Base-by-base conservation (phyloP, 1,140 invertebrate species). In the Apocrypta bakeri region DNA sequence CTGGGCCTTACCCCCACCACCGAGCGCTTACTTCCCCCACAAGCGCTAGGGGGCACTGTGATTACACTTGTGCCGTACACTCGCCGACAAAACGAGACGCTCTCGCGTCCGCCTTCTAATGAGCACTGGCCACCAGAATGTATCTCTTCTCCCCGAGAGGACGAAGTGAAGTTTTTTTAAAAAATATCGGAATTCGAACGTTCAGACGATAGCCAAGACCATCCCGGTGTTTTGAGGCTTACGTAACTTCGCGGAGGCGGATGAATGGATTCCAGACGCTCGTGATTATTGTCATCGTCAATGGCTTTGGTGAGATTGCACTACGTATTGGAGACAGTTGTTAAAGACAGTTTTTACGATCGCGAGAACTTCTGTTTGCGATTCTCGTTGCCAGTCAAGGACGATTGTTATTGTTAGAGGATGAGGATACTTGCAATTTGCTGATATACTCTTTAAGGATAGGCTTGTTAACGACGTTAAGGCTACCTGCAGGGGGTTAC, bases 31-130 rank as follows among this genome's bases (percentile, higher is more conserved):
- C 74, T 81, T 80, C 77, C 80, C 61, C 42, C 78, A 66, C 79
- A 64, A 87, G 29, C 73, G 90, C 90, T 90, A 88, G 73, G 86
- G 90, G 90, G 90, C 91, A 91, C 91, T 91, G 89, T 90, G 90
- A 91, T 92, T 91, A 91, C 88, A 86, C 84, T 83, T 84, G 85
- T 78, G 84, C 83, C 27, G 86, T 85, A 84, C 86, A 87, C 86
- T 84, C 86, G 87, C 89, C 89, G 88, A 90, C 87, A 89, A 89
- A 90, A 91, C 88, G 87, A 90, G 87, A 90, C 88, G 87, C 82
- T 71, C 79, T 80, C 83, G 84, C 80, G 83, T 85, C 85, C 82
- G 82, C 85, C 86, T 80, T 85, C 83, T 90, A 90, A 37, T 37
- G 33, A 37, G 33, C 33, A 37, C 33, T 37, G 33, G 3, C 33